Evolutionary conservation across 2,113 vertebrate genomes (phyloP), one percentile per base, ranked within the genome.

Genomic region (Willisornis vidua): DNA sequence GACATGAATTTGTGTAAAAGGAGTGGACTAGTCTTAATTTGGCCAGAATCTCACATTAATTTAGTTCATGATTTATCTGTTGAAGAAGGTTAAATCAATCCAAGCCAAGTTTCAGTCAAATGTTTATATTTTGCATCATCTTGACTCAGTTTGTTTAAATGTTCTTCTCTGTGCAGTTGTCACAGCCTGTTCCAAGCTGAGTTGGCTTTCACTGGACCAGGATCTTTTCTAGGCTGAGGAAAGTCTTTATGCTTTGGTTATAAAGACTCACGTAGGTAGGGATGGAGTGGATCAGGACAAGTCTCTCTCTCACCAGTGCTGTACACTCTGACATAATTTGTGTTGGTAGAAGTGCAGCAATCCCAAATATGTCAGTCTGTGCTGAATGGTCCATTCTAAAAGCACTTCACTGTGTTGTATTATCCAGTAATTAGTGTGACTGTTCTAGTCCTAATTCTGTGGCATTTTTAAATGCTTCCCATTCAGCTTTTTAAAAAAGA

Each of bases 71-170:
- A 94, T 96, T 95, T 94, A 91, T 96, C 89, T 91, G 63, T 85
- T 93, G 82, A 88, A 87, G 67, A 87, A 93, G 77, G 67, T 89
- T 90, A 87, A 89, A 87, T 93, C 85, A 93, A 77, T 95, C 77
- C 63, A 93, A 89, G 87, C 94, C 87, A 95, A 93, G 75, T 80
- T 94, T 96, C 96, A 95, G 77, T 80, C 82, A 96, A 95, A 94
- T 96, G 95, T 95, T 96, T 95, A 88, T 79, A 52, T 91, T 96
- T 93, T 91, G 71, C 85, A 90, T 95, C 91, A 83, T 96, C 92
- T 96, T 83, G 43, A 87, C 78, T 96, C 63, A 46, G 46, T 95
- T 95, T 94, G 90, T 96, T 96, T 96, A 80, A 94, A 90, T 86
- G 72, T 88, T 87, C 39, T 68, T 90, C 45, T 68, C 62, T 14